Percentiles rank a stretch among this genome's conserved stretches.
Evolutionary conservation across 2,888 invertebrate species (phyloP).

Genomic region (Exocentrus adspersus): DNA sequence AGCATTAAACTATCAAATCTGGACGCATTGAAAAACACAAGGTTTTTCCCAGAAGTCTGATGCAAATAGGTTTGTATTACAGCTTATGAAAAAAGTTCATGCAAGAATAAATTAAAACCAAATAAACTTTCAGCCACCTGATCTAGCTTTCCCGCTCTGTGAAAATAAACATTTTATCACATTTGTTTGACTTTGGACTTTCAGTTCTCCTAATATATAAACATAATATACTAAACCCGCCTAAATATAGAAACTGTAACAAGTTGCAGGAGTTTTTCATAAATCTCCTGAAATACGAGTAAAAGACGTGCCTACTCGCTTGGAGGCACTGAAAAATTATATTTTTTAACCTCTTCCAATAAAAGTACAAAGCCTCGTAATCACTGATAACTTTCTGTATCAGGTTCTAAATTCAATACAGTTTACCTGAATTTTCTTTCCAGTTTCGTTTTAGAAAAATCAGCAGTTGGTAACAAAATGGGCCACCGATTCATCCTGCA

Average conservation of each 20-base stretch:
- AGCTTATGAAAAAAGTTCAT: conserved; percentile 29
- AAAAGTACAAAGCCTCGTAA: too few relatives aligned
- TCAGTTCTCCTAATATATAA: conserved; percentile 21
- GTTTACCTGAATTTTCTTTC: too few relatives aligned
- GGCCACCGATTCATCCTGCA: too few relatives aligned
- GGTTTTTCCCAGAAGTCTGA: conserved; percentile 3
- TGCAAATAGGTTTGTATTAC: conserved; percentile 10
- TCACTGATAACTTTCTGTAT: too few relatives aligned
- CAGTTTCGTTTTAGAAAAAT: too few relatives aligned
- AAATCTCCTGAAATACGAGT: background rate
- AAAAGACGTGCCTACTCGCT: background rate
- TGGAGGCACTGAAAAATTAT: background rate
- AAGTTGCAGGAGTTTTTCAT: conserved; percentile 3
- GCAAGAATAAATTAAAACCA: conserved; percentile 41
- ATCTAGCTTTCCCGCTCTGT: conserved; percentile 27
- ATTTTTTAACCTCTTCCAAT: too few relatives aligned
- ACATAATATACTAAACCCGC: conserved; percentile 5
- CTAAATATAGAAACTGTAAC: conserved; percentile 13
- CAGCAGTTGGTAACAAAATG: too few relatives aligned
- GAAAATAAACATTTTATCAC: conserved; percentile 39
- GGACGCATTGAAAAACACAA: background rate
- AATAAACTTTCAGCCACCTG: conserved; percentile 41
- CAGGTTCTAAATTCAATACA: too few relatives aligned
- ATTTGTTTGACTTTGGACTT: conserved; percentile 38
- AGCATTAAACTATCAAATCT: background rate